phyloP scores from a whole-genome alignment of 1,140 invertebrate species.

The Drosophila ohnishii region DNA sequence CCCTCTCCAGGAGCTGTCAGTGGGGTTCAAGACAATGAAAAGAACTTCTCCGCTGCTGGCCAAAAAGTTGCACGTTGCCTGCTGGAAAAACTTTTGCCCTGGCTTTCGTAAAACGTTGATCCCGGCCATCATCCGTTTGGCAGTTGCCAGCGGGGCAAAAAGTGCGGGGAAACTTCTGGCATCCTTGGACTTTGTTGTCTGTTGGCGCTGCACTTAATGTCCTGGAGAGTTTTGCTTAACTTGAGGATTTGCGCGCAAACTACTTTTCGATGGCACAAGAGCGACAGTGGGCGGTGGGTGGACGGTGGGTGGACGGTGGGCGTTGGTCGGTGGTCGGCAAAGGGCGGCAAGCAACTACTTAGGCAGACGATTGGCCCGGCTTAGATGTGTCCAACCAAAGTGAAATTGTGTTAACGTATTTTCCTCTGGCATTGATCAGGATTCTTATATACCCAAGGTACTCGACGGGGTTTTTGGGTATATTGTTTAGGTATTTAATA shows the following conservation, averaged over 20 bases:
- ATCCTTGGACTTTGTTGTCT: conserved; percentile 66
- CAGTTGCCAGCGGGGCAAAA: conserved; percentile 28
- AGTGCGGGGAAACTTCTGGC: conserved; percentile 29
- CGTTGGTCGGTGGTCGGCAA: not conserved
- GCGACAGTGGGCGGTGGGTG: conserved; percentile 29
- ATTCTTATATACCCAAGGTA: conserved; percentile 5
- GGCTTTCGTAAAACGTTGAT: conserved; percentile 70
- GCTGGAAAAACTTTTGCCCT: conserved; percentile 59
- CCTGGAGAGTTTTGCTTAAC: conserved; percentile 73
- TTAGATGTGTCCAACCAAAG: conserved; percentile 66
- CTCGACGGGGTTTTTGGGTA: not conserved
- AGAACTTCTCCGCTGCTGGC: conserved; percentile 57
- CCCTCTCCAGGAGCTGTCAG: conserved; percentile 37
- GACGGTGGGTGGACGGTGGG: conserved; percentile 6
- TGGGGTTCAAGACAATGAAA: conserved; percentile 73
- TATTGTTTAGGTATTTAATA: not conserved
- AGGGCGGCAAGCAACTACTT: conserved; percentile 71
- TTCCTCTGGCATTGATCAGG: conserved; percentile 33
- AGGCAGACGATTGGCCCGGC: conserved; percentile 75
- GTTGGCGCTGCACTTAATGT: conserved; percentile 74
- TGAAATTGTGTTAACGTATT: conserved; percentile 74
- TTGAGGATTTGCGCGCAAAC: conserved; percentile 82
- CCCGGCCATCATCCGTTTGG: conserved; percentile 74
- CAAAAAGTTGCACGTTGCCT: conserved; percentile 59
- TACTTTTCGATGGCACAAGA: conserved; percentile 77